Percentiles rank a stretch among this genome's conserved stretches.
phyloP scores from a whole-genome alignment of 1,140 invertebrate species.

The Antheraea mylitta region DNA sequence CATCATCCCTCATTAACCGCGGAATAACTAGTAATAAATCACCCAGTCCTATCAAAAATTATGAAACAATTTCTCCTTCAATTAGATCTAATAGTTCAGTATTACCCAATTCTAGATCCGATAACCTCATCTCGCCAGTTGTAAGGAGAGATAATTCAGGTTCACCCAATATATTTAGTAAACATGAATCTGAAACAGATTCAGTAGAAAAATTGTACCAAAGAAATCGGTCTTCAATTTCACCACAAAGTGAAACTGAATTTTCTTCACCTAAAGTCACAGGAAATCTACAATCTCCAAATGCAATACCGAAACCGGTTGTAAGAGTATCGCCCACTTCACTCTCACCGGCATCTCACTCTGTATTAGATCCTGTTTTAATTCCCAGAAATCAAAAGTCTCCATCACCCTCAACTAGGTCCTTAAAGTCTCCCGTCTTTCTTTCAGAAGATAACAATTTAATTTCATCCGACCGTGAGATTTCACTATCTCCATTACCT shows the following conservation, averaged over 20 bases:
- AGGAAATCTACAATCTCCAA: conserved; percentile 37
- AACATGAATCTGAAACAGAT: conserved; percentile 22
- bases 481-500: conserved; percentile 26
- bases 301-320: conserved; percentile 29
- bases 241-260: conserved; percentile 38
- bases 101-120: conserved; percentile 34
- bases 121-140: conserved; percentile 36
- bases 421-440: conserved; percentile 49
- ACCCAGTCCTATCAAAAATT: conserved; percentile 68
- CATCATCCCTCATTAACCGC: conserved; percentile 57
- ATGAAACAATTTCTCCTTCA: conserved; percentile 52
- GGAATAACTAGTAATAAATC: conserved; percentile 58
- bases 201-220: conserved; percentile 36
- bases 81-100: conserved; percentile 56
- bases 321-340: conserved; percentile 36
- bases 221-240: conserved; percentile 36
- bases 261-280: conserved; percentile 17
- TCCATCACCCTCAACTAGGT: conserved; percentile 52
- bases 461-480: conserved; percentile 17
- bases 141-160: conserved; percentile 43
- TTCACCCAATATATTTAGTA: conserved; percentile 38
- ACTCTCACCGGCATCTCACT: conserved; percentile 19
- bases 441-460: conserved; percentile 28
- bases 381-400: conserved; percentile 32
- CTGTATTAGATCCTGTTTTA: conserved; percentile 25